Base-by-base conservation (phyloP, 1,140 invertebrate genomes). In the Tetraneura akinire region DNA sequence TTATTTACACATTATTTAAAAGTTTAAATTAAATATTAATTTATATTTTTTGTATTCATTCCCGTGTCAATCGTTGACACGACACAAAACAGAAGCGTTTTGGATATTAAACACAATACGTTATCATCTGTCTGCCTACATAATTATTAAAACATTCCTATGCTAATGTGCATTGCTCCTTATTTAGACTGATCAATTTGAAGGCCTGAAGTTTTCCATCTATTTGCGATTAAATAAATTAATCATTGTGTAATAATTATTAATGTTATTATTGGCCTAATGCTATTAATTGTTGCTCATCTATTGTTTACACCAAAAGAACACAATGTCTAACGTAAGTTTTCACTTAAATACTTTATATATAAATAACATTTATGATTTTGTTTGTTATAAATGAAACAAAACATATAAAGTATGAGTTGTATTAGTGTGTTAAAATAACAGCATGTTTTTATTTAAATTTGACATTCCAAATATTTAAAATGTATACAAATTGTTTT, bases 121-220 rank as follows among this genome's bases (percentile, higher is more conserved):
- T 11, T n/a, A 74, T 37, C 51, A 74, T 37, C 32, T 8, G 32
- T 37, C 32, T 37, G 32, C 32, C 32, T 37, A 37, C 32, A n/a
- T n/a, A n/a, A n/a, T n/a, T n/a, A n/a, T n/a, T n/a, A n/a, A n/a
- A n/a, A n/a, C n/a, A n/a, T n/a, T n/a, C n/a, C 11, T 13, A 76
- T 60, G 73, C 73, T 55, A 60, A 76, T 55, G 45, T 49, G 23
- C 37, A 47, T 78, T 60, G 26, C n/a, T 78, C 55, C 74, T 60
- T 78, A 62, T 62, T 78, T 47, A 76, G 73, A 47, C 55, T 78
- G 4, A 42, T 42, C 10, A 47, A 8, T 78, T 62, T 18, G 74
- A 78, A 62, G 74, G 55, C 55, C 55, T 47, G 1, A 16, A 26
- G 21, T 78, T 62, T 60, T 18, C n/a, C n/a, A 14, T 45, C 9